Conservation (phyloP, 1,140 invertebrate species). For the Sesamia nonagrioides region DNA sequence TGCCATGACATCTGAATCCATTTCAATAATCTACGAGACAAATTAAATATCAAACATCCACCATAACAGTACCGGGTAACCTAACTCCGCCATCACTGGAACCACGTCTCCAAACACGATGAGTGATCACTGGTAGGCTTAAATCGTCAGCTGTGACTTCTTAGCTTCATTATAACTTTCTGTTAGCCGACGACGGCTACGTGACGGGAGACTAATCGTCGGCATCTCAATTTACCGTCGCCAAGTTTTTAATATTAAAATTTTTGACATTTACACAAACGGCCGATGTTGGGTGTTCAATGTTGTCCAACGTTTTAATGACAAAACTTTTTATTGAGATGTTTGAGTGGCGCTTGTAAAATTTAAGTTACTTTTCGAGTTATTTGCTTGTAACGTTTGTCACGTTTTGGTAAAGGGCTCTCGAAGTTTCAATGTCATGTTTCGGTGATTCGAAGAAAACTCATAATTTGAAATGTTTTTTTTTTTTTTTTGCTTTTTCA, state of each 20-base stretch:
- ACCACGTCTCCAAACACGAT: slow-evolving; percentile 3
- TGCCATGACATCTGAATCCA: too few species aligned
- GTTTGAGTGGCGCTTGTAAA: slow-evolving; percentile 31
- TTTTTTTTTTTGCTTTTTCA: too few species aligned
- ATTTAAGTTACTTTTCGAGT: slow-evolving; percentile 14
- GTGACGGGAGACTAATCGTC: slow-evolving; percentile 34
- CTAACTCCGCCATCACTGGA: background rate
- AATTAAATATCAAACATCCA: background rate
- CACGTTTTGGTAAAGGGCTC: slow-evolving; percentile 7
- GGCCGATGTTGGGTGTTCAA: background rate
- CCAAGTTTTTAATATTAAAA: slow-evolving; percentile 32
- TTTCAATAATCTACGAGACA: too few species aligned
- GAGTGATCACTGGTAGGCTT: slow-evolving; percentile 33
- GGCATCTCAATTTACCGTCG: slow-evolving; percentile 16
- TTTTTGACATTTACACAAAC: slow-evolving; percentile 33
- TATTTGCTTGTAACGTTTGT: slow-evolving; percentile 7
- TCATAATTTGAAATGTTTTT: too few species aligned
- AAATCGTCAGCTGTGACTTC: slow-evolving; percentile 28
- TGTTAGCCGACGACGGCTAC: slow-evolving; percentile 20
- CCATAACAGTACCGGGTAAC: background rate
- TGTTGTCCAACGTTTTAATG: slow-evolving; percentile 39
- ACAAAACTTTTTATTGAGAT: slow-evolving; percentile 40
- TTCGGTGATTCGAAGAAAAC: too few species aligned
- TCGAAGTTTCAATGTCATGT: background rate
- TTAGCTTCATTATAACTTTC: slow-evolving; percentile 37